These are phyloP conservation scores for Amphiduros pacificus DNA, from an alignment of 2,888 invertebrate genomes.

Conservation along the genomic window DNA sequence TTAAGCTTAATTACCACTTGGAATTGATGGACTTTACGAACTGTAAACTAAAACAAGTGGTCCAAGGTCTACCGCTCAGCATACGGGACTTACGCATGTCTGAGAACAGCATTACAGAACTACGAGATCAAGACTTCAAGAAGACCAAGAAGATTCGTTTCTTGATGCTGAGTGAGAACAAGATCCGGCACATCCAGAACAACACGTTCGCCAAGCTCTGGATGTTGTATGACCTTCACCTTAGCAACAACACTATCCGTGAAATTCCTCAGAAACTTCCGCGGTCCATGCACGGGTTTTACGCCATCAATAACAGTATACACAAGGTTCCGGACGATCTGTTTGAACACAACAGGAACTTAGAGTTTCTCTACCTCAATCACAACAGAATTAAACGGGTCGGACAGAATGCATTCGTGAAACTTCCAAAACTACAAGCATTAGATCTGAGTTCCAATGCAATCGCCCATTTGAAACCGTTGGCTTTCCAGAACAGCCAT, in stretches of 20 bases:
- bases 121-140: conserved; percentile 75
- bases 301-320: conserved; percentile 29
- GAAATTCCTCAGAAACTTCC: conserved; percentile 26
- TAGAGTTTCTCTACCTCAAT: conserved; percentile 32
- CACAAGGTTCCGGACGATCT: conserved; percentile 13
- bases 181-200: conserved; percentile 74
- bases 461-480: conserved; percentile 18
- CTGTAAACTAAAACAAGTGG: conserved; percentile 42
- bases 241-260: conserved; percentile 70
- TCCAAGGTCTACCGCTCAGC: conserved; percentile 68
- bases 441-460: conserved; percentile 29
- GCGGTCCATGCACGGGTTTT: conserved; percentile 20
- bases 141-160: conserved; percentile 82
- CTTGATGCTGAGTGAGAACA: conserved; percentile 82
- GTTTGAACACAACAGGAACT: conserved; percentile 20
- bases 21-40: conserved; percentile 50
- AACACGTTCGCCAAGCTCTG: conserved; percentile 83
- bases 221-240: conserved; percentile 79
- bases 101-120: conserved; percentile 73
- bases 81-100: conserved; percentile 85
- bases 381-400: conserved; percentile 32
- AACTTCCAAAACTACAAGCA: conserved; percentile 22
- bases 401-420: conserved; percentile 22
- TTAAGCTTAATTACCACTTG: conserved; percentile 67
- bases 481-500: conserved; percentile 18